Evolutionary conservation across 2,797 vertebrate genomes (phyloP), one percentile per base, ranked within the genome.

Genomic region (Philypnodon macrostomus): DNA sequence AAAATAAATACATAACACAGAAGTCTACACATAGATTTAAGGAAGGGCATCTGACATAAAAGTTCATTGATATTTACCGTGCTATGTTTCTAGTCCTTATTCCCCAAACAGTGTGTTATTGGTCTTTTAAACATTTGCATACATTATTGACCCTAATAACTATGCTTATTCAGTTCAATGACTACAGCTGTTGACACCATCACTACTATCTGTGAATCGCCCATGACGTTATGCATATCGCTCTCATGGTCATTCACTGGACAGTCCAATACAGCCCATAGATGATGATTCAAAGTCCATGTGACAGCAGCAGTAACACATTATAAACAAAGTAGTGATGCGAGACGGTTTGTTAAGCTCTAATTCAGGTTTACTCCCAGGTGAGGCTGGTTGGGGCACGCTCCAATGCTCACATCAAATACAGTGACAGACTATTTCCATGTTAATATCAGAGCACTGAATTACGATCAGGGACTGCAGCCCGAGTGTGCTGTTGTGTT

Each of bases 371-470:
- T 13, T 37, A 7, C 16, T 59, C 46, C 52, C 26, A 36, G 33
- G n/a, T 41, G 62, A 63, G 38, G 44, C 41, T 52, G 40, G n/a
- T 38, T 27, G 33, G 63, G 18, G 9, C 21, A 66, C 52, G 46
- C 48, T 48, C 17, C 31, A 41, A 34, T 27, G 48, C 16, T 61
- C 34, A 16, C 53, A 50, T 23, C 21, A 37, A 61, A 42, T 17
- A 21, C 34, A 41, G 6, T 38, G 31, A 44, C 37, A 18, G 19
- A 41, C 36, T 27, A 47, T 47, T 3, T 41, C 7, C 34, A 57
- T 35, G 50, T 47, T 47, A 26, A 56, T 39, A 10, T 62, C 29
- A 32, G 56, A 0, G 2, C 17, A 24, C n/a, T 23, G 37, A 63
- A 37, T 66, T 45, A 62, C 45, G 26, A 48, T 33, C 4, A 8